phyloP scores from a whole-genome alignment of 64 coral and sea anemone genomes.

The Anthopleura sola region DNA sequence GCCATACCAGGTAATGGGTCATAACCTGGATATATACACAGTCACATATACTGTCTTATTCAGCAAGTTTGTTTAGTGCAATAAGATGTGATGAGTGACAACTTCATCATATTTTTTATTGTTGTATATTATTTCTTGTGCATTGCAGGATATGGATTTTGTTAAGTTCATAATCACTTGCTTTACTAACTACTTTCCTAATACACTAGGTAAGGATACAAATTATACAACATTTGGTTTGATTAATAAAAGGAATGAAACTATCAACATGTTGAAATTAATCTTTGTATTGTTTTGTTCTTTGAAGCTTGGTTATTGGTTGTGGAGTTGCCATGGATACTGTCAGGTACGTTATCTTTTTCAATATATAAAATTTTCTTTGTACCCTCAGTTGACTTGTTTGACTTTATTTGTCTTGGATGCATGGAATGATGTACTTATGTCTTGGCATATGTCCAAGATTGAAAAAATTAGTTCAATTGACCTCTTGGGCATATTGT shows the following conservation, averaged over 20 bases:
- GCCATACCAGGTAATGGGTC: too few species aligned
- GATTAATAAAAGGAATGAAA: not conserved
- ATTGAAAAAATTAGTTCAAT: too few species aligned
- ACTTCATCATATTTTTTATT: not conserved
- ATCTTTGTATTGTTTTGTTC: conserved; percentile 5
- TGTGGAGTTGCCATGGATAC: conserved; percentile 86
- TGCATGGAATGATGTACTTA: too few species aligned
- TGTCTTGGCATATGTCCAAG: too few species aligned
- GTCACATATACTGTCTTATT: too few species aligned
- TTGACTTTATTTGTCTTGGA: too few species aligned
- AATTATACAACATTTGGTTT: too few species aligned
- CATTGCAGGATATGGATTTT: conserved; percentile 82
- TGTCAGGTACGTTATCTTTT: conserved; percentile 45
- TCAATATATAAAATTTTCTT: not conserved
- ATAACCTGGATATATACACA: too few species aligned
- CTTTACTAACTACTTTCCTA: conserved; percentile 82
- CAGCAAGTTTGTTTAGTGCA: too few species aligned
- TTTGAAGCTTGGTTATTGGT: conserved; percentile 72
- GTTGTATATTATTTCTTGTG: not conserved
- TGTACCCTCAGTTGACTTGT: not conserved
- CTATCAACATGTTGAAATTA: not conserved
- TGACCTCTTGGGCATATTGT: too few species aligned
- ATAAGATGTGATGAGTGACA: too few species aligned
- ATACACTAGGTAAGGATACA: conserved; percentile 55
- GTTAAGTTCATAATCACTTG: conserved; percentile 76